Base-by-base conservation (phyloP, 2,113 vertebrate species). In the human region DNA sequence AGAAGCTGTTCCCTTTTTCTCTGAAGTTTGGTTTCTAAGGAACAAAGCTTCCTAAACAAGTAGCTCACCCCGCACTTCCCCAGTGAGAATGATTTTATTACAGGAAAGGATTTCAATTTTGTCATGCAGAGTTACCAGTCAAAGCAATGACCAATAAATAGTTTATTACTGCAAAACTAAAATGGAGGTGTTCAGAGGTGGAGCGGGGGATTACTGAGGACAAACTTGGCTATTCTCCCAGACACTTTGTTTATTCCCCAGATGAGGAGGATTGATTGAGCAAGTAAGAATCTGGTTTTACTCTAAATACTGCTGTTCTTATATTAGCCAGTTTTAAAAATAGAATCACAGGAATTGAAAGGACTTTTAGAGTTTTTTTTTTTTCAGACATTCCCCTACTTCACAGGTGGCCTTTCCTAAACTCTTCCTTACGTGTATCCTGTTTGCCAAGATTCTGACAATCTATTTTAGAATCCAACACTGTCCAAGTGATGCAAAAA, bases 221-320 rank as follows among this genome's bases (percentile, higher is more conserved):
- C 17, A 30, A 40, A 66, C 64, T 76, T 84, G 84, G 27, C 80
- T 80, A 0, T 70, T 73, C 13, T 92, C 52, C 66, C 20, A 75
- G 61, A 66, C 20, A 40, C 38, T 64, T 43, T 45, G 48, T 95
- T 84, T 81, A 73, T 73, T 79, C 73, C 57, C 50, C n/a, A 61
- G 7, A 66, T 18, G 43, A 25, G 43, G 20, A 90, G 1, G 16
- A 35, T 82, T 23, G 30, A 72, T 80, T n/a, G 88, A 96, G 89
- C 70, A 98, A 96, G 45, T 90, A 81, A 97, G 35, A 96, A 61
- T 76, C 76, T 72, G 11, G 22, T 16, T 92, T 95, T 92, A 92
- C n/a, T 96, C 45, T 81, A 96, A 97, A 95, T 95, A 85, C 13
- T 78, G 27, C 30, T 92, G 40, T 59, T 85, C 40, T 68, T 83